Evolutionary conservation across 2,888 invertebrate species (phyloP).

Genomic region (Drosophila greeni): DNA sequence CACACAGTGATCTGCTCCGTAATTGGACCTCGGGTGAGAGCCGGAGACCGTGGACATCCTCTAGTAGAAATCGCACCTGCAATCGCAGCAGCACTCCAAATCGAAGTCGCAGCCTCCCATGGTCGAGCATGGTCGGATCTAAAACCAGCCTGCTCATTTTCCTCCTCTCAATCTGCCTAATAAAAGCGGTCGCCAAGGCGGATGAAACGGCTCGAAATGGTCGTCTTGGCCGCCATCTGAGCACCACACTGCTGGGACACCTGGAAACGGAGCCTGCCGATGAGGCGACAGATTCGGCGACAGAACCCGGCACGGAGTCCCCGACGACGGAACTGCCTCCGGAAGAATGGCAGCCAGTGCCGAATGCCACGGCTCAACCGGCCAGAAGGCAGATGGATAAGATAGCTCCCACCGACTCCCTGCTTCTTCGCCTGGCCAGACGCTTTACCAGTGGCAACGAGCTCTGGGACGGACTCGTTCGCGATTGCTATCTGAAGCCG

Average conservation of each 20-base stretch:
- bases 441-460: slow-evolving; percentile 81
- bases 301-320: slow-evolving; percentile 20
- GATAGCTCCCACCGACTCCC: slow-evolving; percentile 59
- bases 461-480: slow-evolving; percentile 86
- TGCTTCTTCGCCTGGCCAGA: slow-evolving; percentile 66
- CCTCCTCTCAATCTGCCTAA: slow-evolving; percentile 44
- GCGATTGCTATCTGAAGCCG: slow-evolving; percentile 84
- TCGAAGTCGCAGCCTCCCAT: slow-evolving; percentile 25
- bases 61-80: slow-evolving; percentile 58
- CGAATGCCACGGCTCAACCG: slow-evolving; percentile 41
- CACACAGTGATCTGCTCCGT: slow-evolving; percentile 44
- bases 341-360: slow-evolving; percentile 63
- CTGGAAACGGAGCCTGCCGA: slow-evolving; percentile 15
- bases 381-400: slow-evolving; percentile 22
- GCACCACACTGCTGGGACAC: slow-evolving; percentile 52
- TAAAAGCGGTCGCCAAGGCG: slow-evolving; percentile 41
- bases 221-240: slow-evolving; percentile 29
- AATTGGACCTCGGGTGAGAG: slow-evolving; percentile 59
- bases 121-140: slow-evolving; percentile 15
- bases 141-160: slow-evolving; percentile 36
- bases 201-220: slow-evolving; percentile 45
- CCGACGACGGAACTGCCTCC: slow-evolving; percentile 12
- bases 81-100: slow-evolving; percentile 38
- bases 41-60: slow-evolving; percentile 58
- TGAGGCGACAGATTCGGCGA: slow-evolving; percentile 11